These are phyloP conservation scores for Aurelia aurita DNA, from an alignment of 30 jellyfish, hydroid and myxozoan genomes.

Conservation along the genomic window DNA sequence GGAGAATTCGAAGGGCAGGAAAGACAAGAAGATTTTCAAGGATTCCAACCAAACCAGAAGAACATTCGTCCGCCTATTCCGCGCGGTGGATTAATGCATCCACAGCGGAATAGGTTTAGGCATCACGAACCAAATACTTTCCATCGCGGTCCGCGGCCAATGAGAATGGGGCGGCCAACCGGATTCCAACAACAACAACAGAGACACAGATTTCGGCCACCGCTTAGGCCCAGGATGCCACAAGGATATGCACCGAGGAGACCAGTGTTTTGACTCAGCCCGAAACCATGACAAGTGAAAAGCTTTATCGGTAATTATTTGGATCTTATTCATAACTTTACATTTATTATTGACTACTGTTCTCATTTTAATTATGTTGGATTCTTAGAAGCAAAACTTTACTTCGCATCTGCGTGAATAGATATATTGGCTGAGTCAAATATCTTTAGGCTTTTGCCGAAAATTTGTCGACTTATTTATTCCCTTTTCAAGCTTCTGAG, in stretches of 20 bases:
- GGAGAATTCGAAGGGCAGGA: neutral
- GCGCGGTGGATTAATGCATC: neutral
- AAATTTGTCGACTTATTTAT: no score
- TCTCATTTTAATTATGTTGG: neutral
- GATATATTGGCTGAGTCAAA: no score
- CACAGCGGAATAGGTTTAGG: conserved; percentile 40
- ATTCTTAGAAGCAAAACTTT: neutral
- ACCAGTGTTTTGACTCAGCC: conserved; percentile 56
- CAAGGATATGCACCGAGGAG: conserved; percentile 67
- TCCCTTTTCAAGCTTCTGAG: no score
- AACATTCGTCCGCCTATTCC: neutral
- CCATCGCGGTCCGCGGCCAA: conserved; percentile 46
- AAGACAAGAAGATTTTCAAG: neutral
- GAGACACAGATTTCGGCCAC: conserved; percentile 74
- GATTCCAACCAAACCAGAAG: neutral
- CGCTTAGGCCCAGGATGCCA: conserved; percentile 65
- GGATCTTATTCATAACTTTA: neutral
- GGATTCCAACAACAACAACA: conserved; percentile 38
- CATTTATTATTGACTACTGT: neutral
- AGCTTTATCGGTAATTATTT: conserved; percentile 9
- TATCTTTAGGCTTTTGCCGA: no score
- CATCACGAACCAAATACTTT: conserved; percentile 28
- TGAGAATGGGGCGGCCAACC: conserved; percentile 20
- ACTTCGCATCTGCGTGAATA: no score
- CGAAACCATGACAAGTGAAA: neutral